These are phyloP conservation scores for Psilopogon haemacephalus DNA, from an alignment of 2,113 vertebrate species.

Conservation along the genomic window DNA sequence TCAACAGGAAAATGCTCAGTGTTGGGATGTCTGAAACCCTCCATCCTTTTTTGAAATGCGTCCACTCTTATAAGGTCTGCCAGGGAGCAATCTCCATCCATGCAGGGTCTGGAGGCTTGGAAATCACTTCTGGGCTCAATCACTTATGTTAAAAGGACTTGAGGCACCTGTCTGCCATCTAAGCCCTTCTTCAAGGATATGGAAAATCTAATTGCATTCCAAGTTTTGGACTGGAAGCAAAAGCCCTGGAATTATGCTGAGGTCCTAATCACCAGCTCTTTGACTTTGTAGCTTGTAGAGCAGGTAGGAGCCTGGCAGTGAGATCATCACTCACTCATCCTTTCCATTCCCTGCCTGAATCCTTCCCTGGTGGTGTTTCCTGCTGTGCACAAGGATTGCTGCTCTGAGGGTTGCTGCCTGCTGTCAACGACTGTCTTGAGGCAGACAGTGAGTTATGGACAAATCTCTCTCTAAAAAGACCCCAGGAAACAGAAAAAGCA, in stretches of 20 bases:
- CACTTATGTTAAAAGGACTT: background rate
- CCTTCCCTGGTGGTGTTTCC: background rate
- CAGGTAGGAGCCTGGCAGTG: background rate
- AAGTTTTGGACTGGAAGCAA: background rate
- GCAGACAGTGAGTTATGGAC: background rate
- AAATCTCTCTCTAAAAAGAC: background rate
- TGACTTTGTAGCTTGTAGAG: background rate
- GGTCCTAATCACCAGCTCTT: background rate
- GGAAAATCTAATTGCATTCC: background rate
- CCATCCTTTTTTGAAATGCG: background rate
- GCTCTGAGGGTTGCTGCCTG: background rate
- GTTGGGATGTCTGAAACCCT: background rate
- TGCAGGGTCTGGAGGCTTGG: background rate
- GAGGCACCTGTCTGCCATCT: background rate
- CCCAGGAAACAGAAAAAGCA: background rate
- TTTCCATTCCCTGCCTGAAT: background rate
- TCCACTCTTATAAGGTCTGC: background rate
- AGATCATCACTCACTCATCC: background rate
- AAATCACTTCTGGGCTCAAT: background rate
- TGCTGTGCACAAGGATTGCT: rapidly evolving
- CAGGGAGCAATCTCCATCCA: background rate
- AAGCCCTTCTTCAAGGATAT: background rate
- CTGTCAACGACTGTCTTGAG: background rate
- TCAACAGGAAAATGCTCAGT: background rate
- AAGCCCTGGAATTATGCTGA: background rate